Percentiles rank a stretch among this genome's conserved stretches.
These are phyloP conservation scores for Lumbricus terrestris DNA, from an alignment of 2,888 invertebrate species.

Conservation along the genomic window DNA sequence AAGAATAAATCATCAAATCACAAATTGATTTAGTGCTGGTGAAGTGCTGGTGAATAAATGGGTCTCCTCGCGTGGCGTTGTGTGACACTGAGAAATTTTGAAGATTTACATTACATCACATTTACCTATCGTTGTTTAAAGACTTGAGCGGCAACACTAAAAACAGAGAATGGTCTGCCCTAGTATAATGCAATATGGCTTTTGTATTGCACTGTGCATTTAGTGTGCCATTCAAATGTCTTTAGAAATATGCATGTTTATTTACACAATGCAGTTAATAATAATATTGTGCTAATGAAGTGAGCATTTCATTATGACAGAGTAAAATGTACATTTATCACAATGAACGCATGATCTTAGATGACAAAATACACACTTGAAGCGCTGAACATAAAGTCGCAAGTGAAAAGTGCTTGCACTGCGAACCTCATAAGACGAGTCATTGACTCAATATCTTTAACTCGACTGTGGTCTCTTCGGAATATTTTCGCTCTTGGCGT, in stretches of 20 bases:
- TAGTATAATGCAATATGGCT: neutral
- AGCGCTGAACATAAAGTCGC: neutral
- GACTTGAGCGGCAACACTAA: neutral
- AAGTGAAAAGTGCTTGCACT: neutral
- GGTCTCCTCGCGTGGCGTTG: too few species aligned
- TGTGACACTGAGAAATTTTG: too few species aligned
- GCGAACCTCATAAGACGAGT: conserved; percentile 63
- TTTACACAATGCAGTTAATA: neutral
- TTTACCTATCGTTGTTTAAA: neutral
- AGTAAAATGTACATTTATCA: neutral
- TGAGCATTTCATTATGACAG: neutral
- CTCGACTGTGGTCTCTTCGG: conserved; percentile 65
- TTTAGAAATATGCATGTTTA: neutral
- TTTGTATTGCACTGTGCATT: neutral
- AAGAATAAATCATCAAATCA: neutral
- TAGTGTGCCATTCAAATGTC: neutral
- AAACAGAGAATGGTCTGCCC: neutral
- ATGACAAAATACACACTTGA: neutral
- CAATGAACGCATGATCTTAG: neutral
- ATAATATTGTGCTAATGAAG: neutral
- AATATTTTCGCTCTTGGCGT: conserved; percentile 70
- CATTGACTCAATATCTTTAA: conserved; percentile 66
- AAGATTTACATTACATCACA: too few species aligned
- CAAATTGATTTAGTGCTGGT: too few species aligned
- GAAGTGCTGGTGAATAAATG: too few species aligned